phyloP scores from a whole-genome alignment of 1,140 invertebrate genomes.

The Bombyx mori region ASM3026992v2 NC_085123.1:12988001-12988500 shows the following conservation, averaged over 20 bases:
- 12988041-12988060: too few relatives aligned
- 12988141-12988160: too few relatives aligned
- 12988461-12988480: conserved; percentile 9
- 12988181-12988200: too few relatives aligned
- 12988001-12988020: too few relatives aligned
- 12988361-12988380: conserved; percentile 59
- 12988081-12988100: too few relatives aligned
- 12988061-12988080: too few relatives aligned
- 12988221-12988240: conserved; percentile 60
- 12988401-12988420: conserved; percentile 37
- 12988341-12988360: conserved; percentile 44
- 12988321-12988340: conserved; percentile 67
- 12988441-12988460: conserved; percentile 53
- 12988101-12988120: too few relatives aligned
- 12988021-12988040: too few relatives aligned
- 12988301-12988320: conserved; percentile 59
- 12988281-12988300: conserved; percentile 53
- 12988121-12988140: too few relatives aligned
- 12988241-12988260: conserved; percentile 61
- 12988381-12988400: conserved; percentile 61
- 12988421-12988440: conserved; percentile 35
- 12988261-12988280: conserved; percentile 61
- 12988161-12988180: too few relatives aligned
- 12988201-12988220: conserved; percentile 17
- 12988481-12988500: conserved; percentile 27